Base-by-base conservation (phyloP, 1,140 invertebrate species). In the Helicoverpa zea region DNA sequence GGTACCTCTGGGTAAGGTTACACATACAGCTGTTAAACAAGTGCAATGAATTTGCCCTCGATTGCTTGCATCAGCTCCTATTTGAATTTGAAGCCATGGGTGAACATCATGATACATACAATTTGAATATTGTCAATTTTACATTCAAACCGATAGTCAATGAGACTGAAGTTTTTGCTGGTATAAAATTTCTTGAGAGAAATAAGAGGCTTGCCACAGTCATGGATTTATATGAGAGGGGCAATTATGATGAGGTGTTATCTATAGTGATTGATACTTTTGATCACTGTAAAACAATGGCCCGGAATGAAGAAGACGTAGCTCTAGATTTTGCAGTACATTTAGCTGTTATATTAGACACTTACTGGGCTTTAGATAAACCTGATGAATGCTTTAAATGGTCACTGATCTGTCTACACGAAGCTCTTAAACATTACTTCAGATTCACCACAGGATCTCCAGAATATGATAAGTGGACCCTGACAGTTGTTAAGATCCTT, bases 371-470 rank as follows among this genome's bases (percentile, higher is more conserved):
- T 79, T 88, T 95, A 14, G 89, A 95, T 72, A 91, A 92, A 79
- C 90, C 95, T 30, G 91, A 97, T 87, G 96, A 97, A 77, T 98
- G 97, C 91, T 96, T 98, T 61, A 94, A 96, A 59, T 98, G 98
- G 98, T 96, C 96, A 5, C 97, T 98, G 86, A 96, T 95, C 80
- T 97, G 96, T 86, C 94, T 98, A 3, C 96, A 96, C 83, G 96
- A 97, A 88, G 92, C 96, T 0, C 94, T 96, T 83, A 95, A 96
- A 59, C 96, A 96, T 88, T 97, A 96, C 86, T 95, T 96, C 73
- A 94, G 95, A 49, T 92, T 91, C 18, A 92, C 92, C 2, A 93
- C 93, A 51, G 94, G 95, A 35, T 94, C 95, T 66, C 79, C 87
- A 13, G 95, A 96, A 64, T 96, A 96, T 84, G 95, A 96, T 43